Conservation (phyloP, 2,888 invertebrate genomes). For the Dyspetes luteomarginatus region DNA sequence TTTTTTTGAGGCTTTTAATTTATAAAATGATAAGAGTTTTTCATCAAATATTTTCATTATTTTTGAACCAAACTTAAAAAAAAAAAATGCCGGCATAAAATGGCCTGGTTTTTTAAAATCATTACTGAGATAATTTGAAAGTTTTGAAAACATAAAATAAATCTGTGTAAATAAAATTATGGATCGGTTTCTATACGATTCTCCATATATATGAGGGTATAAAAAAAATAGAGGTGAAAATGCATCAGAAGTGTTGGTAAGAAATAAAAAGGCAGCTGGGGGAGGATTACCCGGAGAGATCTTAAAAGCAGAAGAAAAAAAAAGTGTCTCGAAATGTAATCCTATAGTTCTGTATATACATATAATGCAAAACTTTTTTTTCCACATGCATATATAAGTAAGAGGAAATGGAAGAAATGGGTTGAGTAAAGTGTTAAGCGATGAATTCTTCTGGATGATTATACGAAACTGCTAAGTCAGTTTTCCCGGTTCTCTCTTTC, state of each 20-base stretch:
- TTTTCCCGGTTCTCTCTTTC: neutral
- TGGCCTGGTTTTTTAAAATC: neutral
- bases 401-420: neutral
- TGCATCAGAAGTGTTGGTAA: conserved; percentile 10
- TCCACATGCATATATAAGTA: conserved; percentile 46
- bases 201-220: conserved; percentile 1
- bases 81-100: neutral
- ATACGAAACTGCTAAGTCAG: neutral
- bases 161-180: neutral
- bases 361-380: conserved; percentile 40
- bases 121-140: neutral
- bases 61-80: no score
- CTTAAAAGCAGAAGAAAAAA: conserved; percentile 35
- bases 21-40: no score
- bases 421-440: neutral
- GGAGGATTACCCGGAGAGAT: conserved; percentile 43
- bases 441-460: conserved; percentile 16
- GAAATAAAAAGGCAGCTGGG: neutral
- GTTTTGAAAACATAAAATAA: neutral
- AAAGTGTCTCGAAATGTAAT: conserved; percentile 45
- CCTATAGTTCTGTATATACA: conserved; percentile 28
- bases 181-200: neutral
- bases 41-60: no score
- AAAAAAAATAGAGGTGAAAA: neutral
- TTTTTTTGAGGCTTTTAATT: no score